Evolutionary conservation across 2,113 vertebrate genomes (phyloP).

Genomic region (Notarius quadriscutis): DNA sequence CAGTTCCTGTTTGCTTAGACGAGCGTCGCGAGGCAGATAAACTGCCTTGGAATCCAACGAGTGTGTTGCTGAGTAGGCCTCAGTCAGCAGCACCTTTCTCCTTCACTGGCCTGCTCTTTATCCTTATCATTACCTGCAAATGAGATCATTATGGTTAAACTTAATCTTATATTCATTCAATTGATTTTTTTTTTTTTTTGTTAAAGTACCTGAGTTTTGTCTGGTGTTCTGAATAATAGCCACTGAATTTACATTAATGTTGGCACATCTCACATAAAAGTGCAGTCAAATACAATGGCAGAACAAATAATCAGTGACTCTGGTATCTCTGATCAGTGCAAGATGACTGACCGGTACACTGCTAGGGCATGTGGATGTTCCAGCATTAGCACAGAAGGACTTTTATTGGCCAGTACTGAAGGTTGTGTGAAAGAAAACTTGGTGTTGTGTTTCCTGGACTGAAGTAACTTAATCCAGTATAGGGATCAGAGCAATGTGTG

Average conservation of each 20-base stretch:
- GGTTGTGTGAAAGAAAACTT: slow-evolving; percentile 38
- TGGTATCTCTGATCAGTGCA: background rate
- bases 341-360: background rate
- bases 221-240: background rate
- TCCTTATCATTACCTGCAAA: background rate
- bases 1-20: slow-evolving; percentile 13
- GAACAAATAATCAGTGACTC: background rate
- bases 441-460: slow-evolving; percentile 41
- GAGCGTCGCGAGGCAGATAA: background rate
- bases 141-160: no score
- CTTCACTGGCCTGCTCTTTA: background rate
- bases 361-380: background rate
- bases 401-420: slow-evolving; percentile 19
- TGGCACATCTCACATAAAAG: background rate
- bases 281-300: background rate
- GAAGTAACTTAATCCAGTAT: slow-evolving; percentile 44
- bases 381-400: slow-evolving; percentile 6
- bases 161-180: background rate
- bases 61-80: background rate
- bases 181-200: background rate
- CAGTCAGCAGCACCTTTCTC: background rate
- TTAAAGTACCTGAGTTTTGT: background rate
- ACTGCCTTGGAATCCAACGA: background rate
- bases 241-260: background rate
- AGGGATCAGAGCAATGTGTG: slow-evolving; percentile 8